A percentile compares a stretch with the other conserved stretches of the same genome.
These are phyloP conservation scores for Cydia amplana DNA, from an alignment of 1,140 invertebrate genomes.

Conservation along the genomic window DNA sequence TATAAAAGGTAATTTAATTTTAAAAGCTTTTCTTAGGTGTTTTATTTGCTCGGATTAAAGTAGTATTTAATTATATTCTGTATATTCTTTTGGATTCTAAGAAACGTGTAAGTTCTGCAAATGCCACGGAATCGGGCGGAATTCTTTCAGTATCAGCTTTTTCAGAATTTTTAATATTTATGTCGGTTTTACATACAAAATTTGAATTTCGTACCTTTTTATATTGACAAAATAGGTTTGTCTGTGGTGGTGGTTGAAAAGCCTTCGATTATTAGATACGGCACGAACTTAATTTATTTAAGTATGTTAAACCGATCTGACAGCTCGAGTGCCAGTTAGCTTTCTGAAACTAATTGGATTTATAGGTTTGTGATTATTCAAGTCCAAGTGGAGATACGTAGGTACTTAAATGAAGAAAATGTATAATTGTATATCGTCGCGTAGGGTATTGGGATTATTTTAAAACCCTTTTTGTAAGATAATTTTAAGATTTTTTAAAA, in stretches of 20 bases:
- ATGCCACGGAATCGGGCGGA: too few species aligned
- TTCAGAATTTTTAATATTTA: not conserved
- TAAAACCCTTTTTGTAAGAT: too few species aligned
- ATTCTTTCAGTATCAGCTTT: too few species aligned
- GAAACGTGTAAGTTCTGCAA: too few species aligned
- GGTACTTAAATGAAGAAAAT: too few species aligned
- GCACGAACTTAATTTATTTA: not conserved
- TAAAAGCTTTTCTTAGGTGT: not conserved
- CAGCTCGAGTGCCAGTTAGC: slow-evolving; percentile 5
- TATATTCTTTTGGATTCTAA: not conserved
- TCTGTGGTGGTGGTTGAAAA: not conserved
- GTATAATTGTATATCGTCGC: too few species aligned
- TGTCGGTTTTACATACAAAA: not conserved
- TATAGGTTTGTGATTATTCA: not conserved
- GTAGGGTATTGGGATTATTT: too few species aligned
- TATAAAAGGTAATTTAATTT: not conserved
- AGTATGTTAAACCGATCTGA: not conserved
- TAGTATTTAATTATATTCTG: not conserved
- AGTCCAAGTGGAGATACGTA: not conserved
- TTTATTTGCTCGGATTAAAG: not conserved
- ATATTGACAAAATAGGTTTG: not conserved
- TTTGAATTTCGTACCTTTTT: not conserved
- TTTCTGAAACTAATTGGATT: not conserved
- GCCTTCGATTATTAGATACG: not conserved
- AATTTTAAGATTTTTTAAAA: too few species aligned